A percentile compares a stretch with the other conserved stretches of the same genome.
phyloP scores from a whole-genome alignment of 2,113 vertebrate species.

The Orycteropus afer region DNA sequence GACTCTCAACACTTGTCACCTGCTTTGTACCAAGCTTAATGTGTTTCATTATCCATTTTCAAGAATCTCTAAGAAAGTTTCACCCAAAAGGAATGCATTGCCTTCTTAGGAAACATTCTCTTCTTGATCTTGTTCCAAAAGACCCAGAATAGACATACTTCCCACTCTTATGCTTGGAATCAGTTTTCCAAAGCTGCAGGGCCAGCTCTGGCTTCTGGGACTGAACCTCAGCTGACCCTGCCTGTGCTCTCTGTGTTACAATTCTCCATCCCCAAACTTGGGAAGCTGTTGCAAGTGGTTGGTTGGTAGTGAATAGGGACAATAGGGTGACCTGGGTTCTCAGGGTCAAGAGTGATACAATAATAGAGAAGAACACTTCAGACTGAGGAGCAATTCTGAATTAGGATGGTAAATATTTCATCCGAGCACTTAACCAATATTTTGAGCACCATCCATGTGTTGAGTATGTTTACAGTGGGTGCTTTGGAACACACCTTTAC shows the following conservation, averaged over 20 bases:
- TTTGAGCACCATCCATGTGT: background rate
- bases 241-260: background rate
- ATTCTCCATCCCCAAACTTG: background rate
- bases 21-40: background rate
- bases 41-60: background rate
- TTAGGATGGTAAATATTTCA: background rate
- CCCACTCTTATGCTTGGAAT: background rate
- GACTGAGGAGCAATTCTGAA: background rate
- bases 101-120: background rate
- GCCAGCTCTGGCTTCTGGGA: background rate
- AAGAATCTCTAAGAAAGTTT: background rate
- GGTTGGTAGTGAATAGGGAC: background rate
- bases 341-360: background rate
- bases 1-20: background rate
- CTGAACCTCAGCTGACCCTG: background rate
- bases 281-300: background rate
- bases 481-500: background rate
- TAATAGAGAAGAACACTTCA: background rate
- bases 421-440: background rate
- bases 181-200: background rate
- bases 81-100: background rate
- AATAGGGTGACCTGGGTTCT: background rate
- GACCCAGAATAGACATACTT: background rate
- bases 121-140: background rate
- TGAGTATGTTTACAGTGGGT: background rate